phyloP scores from a whole-genome alignment of 1,140 invertebrate species.

The Neodiprion pinetum region DNA sequence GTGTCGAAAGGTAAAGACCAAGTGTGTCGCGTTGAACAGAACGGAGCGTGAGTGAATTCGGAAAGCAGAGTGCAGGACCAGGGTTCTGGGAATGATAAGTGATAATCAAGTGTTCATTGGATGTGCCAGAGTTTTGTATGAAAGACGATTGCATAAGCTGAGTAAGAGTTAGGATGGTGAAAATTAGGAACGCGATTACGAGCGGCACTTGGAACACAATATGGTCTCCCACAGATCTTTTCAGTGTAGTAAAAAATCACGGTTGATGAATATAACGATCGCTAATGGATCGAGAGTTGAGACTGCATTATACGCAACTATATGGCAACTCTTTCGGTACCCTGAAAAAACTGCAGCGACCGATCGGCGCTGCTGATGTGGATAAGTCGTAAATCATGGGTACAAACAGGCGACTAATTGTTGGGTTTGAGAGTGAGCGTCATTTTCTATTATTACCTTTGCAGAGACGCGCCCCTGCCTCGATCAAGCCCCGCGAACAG shows the following conservation, averaged over 20 bases:
- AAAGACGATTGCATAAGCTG: no score
- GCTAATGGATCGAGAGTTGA: background rate
- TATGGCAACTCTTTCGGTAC: background rate
- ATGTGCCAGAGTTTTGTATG: no score
- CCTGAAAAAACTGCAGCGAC: background rate
- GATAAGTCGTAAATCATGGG: slow-evolving; percentile 51
- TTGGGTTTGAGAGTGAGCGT: slow-evolving; percentile 51
- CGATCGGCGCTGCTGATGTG: slow-evolving; percentile 35
- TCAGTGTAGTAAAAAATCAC: background rate
- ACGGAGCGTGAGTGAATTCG: no score
- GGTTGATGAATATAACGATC: background rate
- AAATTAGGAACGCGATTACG: background rate
- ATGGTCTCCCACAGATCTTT: no score
- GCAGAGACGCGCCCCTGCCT: slow-evolving; percentile 38
- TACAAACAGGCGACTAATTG: slow-evolving; percentile 56
- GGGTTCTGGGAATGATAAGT: no score
- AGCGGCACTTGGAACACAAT: background rate
- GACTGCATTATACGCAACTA: background rate
- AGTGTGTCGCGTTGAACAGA: no score
- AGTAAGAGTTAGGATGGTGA: no score
- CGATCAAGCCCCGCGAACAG: slow-evolving; percentile 32
- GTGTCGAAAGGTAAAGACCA: no score
- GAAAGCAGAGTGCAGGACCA: no score
- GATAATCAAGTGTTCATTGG: no score
- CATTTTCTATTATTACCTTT: slow-evolving; percentile 42